These are phyloP conservation scores for Hirtodrosophila alboralis DNA, from an alignment of 2,888 invertebrate genomes.

Conservation along the genomic window DNA sequence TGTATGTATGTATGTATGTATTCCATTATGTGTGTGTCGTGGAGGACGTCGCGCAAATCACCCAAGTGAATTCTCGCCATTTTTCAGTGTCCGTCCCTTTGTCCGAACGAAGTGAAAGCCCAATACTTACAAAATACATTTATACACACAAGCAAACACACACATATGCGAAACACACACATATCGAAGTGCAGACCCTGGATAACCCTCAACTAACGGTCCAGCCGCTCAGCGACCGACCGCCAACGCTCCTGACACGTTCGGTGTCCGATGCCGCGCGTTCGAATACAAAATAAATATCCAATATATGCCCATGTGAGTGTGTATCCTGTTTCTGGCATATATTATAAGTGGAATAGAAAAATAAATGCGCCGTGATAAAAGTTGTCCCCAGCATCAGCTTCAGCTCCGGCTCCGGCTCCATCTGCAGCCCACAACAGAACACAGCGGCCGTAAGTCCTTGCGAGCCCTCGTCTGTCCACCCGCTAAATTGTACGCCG, in stretches of 20 bases:
- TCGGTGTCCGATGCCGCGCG: slow-evolving; percentile 67
- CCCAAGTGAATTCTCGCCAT: slow-evolving; percentile 78
- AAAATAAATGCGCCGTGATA: slow-evolving; percentile 82
- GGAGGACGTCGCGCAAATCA: slow-evolving; percentile 69
- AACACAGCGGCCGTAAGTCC: slow-evolving; percentile 41
- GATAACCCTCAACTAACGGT: slow-evolving; percentile 53
- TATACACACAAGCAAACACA: slow-evolving; percentile 18
- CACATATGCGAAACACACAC: slow-evolving; percentile 11
- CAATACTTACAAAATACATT: slow-evolving; percentile 52
- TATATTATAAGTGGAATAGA: slow-evolving; percentile 82
- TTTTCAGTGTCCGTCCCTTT: slow-evolving; percentile 77
- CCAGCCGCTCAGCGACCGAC: slow-evolving; percentile 51
- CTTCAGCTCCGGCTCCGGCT: slow-evolving; percentile 23
- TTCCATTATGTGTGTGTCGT: slow-evolving; percentile 53
- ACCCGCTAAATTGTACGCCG: slow-evolving; percentile 64
- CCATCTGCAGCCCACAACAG: slow-evolving; percentile 30
- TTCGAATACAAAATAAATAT: slow-evolving; percentile 81
- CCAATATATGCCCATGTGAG: slow-evolving; percentile 74
- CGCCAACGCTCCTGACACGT: slow-evolving; percentile 65
- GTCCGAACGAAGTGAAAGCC: slow-evolving; percentile 65
- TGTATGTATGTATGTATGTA: slow-evolving; percentile 5
- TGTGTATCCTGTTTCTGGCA: slow-evolving; percentile 82
- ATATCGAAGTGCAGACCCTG: slow-evolving; percentile 37
- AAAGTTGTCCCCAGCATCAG: slow-evolving; percentile 65
- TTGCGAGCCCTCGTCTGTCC: slow-evolving; percentile 53